Evolutionary conservation across 2,888 invertebrate genomes (phyloP), one percentile per base, ranked within the genome.

Genomic region (Drosophila nr. perissopoda): DNA sequence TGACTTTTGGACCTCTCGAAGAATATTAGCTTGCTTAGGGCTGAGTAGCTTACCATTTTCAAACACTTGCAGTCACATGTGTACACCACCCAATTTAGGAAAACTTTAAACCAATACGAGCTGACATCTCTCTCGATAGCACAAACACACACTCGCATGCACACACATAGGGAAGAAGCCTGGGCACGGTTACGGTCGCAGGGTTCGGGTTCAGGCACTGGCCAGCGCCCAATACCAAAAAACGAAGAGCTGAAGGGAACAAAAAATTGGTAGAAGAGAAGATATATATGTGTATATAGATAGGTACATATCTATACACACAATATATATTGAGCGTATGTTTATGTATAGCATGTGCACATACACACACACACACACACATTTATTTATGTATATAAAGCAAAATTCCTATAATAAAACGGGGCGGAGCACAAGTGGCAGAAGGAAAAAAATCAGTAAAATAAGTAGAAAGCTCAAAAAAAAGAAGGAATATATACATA

Each of bases 361-460:
- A 68, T 52, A 72, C 29, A 49, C 45, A 69, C n/a, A 51, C 18
- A 56, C 40, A 45, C 11, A n/a, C 18, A 62, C 45, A 42, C 31
- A 27, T 56, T 25, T 63, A 34, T 51, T 59, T 73, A 40, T 56
- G 66, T 70, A 68, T 86, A 87, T 76, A 69, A 78, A 73, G 86
- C 73, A 75, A 79, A 90, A 89, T 84, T 87, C 90, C 90, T 89
- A 89, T 85, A 90, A 89, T 87, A 90, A 86, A 90, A 86, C 64
- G 85, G 90, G 86, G 90, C 90, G 90, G 90, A 86, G 91, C 90
- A 89, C 86, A 84, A 90, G 90, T 87, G 77, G 70, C 75, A 82
- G 81, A 60, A 80, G 49, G 42, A 49, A 36, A 64, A 72, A 70
- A 69, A 78, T 80, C 77, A 81, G 63, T 65, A 70, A 80, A 79